Conservation (phyloP, 2,113 vertebrate genomes). For the Catharus fuscescens region DNA sequence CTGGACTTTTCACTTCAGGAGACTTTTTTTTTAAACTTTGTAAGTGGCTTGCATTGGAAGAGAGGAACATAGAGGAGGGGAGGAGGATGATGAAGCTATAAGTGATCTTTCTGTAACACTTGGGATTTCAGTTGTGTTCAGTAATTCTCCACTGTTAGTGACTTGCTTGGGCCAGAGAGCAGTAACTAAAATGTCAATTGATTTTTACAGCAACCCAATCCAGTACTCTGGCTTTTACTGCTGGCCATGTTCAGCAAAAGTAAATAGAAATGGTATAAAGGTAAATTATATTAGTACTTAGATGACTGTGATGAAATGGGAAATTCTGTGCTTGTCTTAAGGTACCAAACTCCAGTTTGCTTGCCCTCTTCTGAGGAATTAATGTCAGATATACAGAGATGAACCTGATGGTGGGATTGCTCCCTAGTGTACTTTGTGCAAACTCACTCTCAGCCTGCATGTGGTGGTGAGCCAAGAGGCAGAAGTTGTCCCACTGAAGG, state of each 20-base stretch:
- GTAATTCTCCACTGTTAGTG: neutral
- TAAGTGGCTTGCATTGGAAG: neutral
- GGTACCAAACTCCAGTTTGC: neutral
- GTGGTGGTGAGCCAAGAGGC: neutral
- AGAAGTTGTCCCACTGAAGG: neutral
- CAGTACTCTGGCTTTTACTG: neutral
- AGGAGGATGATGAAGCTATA: neutral
- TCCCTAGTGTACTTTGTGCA: neutral
- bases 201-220: neutral
- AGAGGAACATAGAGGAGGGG: neutral
- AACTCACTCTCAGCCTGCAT: rapidly evolving
- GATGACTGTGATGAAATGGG: neutral
- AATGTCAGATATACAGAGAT: neutral
- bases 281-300: neutral
- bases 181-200: neutral
- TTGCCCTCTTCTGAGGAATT: neutral
- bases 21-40: neutral
- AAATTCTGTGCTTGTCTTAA: neutral
- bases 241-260: neutral
- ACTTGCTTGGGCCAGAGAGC: neutral
- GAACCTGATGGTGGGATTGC: neutral
- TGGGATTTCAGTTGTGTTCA: neutral
- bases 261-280: neutral
- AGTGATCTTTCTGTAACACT: neutral
- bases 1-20: neutral